Percentiles rank a stretch among this genome's conserved stretches.
Conservation (phyloP, 1,140 invertebrate species). For the Hycleus phaleratus region DNA sequence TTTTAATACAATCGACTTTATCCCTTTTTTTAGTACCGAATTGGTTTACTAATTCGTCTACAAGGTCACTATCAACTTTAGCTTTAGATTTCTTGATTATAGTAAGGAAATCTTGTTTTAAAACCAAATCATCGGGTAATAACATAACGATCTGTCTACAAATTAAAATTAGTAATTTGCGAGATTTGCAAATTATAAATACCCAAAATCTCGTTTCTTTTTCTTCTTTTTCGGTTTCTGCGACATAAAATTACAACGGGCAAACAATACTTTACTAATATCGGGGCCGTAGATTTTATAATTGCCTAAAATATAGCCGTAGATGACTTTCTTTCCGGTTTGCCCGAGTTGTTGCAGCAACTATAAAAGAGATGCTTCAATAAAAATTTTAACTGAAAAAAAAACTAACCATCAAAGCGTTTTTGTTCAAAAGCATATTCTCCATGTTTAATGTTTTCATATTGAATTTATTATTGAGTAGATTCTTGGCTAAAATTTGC, state of each 20-base stretch:
- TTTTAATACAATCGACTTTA: slow-evolving; percentile 31
- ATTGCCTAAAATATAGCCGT: slow-evolving; percentile 42
- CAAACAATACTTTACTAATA: slow-evolving; percentile 38
- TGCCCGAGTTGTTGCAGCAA: slow-evolving; percentile 10
- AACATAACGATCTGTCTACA: slow-evolving; percentile 25
- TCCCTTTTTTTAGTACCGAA: slow-evolving; percentile 31
- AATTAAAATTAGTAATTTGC: background rate
- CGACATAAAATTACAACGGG: slow-evolving; percentile 40
- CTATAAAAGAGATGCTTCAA: background rate
- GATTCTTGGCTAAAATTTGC: slow-evolving; percentile 7
- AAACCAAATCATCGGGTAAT: slow-evolving; percentile 23
- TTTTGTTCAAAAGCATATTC: slow-evolving; percentile 39
- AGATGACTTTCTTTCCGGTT: slow-evolving; percentile 33
- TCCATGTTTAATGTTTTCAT: slow-evolving; percentile 40
- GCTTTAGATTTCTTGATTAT: slow-evolving; percentile 35
- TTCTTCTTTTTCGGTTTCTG: slow-evolving; percentile 42
- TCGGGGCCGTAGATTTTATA: slow-evolving; percentile 41
- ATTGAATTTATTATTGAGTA: slow-evolving; percentile 2
- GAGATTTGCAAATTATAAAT: slow-evolving; percentile 21
- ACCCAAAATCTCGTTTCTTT: slow-evolving; percentile 39
- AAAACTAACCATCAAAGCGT: slow-evolving; percentile 26
- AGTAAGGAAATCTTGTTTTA: slow-evolving; percentile 32
- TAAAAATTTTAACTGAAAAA: background rate
- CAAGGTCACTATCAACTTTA: slow-evolving; percentile 37
- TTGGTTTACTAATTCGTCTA: slow-evolving; percentile 32